Evolutionary conservation across 2,113 vertebrate genomes (phyloP).

Genomic region (Oncorhynchus kisutch): DNA sequence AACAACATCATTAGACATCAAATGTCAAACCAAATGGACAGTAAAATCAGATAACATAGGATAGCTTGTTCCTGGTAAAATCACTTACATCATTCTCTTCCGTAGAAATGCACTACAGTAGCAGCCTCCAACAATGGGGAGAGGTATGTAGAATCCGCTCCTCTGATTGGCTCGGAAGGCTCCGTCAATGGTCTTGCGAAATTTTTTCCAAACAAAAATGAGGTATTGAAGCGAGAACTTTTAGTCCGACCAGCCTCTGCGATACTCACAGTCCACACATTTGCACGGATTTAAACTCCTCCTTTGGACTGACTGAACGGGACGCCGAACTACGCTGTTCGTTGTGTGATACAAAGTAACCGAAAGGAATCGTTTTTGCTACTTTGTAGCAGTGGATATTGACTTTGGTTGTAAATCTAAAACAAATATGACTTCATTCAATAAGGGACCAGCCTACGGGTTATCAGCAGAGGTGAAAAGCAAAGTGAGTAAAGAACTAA

Average conservation of each 20-base stretch:
- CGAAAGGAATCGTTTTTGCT: conserved; percentile 13
- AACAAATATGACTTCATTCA: conserved; percentile 86
- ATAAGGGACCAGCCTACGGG: conserved; percentile 91
- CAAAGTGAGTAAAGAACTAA: conserved; percentile 75
- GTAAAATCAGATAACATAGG: too few relatives aligned
- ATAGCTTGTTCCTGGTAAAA: too few relatives aligned
- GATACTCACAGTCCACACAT: background rate
- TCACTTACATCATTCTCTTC: too few relatives aligned
- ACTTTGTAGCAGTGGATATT: conserved; percentile 20
- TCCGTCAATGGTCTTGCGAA: conserved; percentile 29
- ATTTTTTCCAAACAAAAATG: conserved; percentile 20
- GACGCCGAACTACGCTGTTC: background rate
- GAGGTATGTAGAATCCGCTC: conserved; percentile 14
- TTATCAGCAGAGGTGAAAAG: conserved; percentile 91
- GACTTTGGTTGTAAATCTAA: background rate
- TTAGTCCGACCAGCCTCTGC: conserved; percentile 9
- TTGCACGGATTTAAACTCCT: conserved; percentile 17
- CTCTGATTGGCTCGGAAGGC: conserved; percentile 56
- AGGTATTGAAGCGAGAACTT: conserved; percentile 37
- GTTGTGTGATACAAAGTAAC: conserved; percentile 10
- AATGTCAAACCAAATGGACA: too few relatives aligned
- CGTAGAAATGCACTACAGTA: background rate
- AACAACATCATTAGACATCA: too few relatives aligned
- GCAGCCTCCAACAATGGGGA: conserved; percentile 9
- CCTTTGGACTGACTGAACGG: conserved; percentile 16